Conservation (phyloP, 2,113 vertebrate genomes). For the Prietella phreatophila region DNA sequence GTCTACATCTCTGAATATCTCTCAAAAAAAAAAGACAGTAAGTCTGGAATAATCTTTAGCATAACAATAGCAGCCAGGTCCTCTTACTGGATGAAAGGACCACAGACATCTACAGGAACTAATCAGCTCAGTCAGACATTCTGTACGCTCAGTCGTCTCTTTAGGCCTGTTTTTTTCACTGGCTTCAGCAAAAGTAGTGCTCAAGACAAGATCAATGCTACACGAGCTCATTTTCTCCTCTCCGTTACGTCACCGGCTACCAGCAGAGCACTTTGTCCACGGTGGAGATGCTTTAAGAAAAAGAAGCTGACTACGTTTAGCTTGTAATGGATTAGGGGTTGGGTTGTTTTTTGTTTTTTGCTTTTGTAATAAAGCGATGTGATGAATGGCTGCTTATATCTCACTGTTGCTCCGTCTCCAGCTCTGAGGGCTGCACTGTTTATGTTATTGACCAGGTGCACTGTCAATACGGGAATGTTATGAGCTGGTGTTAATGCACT, state of each 20-base stretch:
- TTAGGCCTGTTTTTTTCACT: conserved; percentile 20
- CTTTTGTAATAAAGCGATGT: conserved; percentile 49
- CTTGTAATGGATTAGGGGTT: conserved; percentile 33
- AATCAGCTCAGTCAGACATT: conserved; percentile 41
- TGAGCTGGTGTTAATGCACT: conserved; percentile 41
- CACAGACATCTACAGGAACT: conserved; percentile 39
- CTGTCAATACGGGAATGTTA: conserved; percentile 27
- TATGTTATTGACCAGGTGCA: conserved; percentile 50
- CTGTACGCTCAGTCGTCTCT: conserved; percentile 6
- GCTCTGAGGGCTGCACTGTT: conserved; percentile 26
- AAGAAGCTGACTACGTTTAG: conserved; percentile 32
- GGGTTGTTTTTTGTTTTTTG: background rate
- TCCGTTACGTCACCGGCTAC: conserved; percentile 30
- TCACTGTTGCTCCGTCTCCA: conserved; percentile 22
- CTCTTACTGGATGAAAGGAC: conserved; percentile 30
- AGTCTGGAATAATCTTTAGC: conserved; percentile 49
- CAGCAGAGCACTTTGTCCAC: conserved; percentile 17
- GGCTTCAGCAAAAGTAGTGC: conserved; percentile 45
- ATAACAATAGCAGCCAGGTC: conserved; percentile 47
- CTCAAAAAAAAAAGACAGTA: conserved; percentile 6
- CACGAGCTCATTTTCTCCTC: conserved; percentile 38
- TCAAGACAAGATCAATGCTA: conserved; percentile 44
- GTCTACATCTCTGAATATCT: conserved; percentile 37
- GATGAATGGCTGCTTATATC: conserved; percentile 46
- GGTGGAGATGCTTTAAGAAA: conserved; percentile 22